These are phyloP conservation scores for Saguinus midas DNA, from an alignment of 2,113 vertebrate genomes.

Conservation along the genomic window DNA sequence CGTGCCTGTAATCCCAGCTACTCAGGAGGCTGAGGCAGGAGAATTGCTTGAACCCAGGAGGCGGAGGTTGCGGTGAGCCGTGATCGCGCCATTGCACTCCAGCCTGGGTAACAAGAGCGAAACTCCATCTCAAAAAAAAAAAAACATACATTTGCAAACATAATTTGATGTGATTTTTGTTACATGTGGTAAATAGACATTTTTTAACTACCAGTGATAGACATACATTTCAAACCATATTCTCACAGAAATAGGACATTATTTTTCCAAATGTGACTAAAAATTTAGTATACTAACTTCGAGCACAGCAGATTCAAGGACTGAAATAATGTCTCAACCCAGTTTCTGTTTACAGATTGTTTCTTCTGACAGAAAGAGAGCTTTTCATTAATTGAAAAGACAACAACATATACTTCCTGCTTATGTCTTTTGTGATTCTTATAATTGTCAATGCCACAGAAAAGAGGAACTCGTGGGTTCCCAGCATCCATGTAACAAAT, in stretches of 20 bases:
- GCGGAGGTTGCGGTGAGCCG: no score
- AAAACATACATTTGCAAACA: not conserved
- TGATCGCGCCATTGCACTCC: no score
- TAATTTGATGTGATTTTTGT: constrained; percentile 11
- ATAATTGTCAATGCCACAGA: not conserved
- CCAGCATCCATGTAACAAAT: not conserved
- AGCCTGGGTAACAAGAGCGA: no score
- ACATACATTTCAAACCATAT: not conserved
- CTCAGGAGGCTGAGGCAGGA: no score
- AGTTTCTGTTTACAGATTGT: not conserved
- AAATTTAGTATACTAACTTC: not conserved
- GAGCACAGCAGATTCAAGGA: not conserved
- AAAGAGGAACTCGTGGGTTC: not conserved
- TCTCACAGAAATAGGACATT: not conserved
- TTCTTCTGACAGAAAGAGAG: not conserved
- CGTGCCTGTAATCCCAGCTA: no score
- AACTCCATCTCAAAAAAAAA: no score
- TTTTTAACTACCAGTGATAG: constrained; percentile 20
- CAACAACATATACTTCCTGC: not conserved
- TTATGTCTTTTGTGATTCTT: constrained; percentile 17
- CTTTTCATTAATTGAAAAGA: constrained; percentile 13
- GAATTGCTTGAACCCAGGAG: no score
- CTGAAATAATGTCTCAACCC: not conserved
- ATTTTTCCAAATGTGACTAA: not conserved
- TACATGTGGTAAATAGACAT: not conserved